These are phyloP conservation scores for Typhlichthys subterraneus DNA, from an alignment of 2,797 vertebrate genomes.

Conservation along the genomic window DNA sequence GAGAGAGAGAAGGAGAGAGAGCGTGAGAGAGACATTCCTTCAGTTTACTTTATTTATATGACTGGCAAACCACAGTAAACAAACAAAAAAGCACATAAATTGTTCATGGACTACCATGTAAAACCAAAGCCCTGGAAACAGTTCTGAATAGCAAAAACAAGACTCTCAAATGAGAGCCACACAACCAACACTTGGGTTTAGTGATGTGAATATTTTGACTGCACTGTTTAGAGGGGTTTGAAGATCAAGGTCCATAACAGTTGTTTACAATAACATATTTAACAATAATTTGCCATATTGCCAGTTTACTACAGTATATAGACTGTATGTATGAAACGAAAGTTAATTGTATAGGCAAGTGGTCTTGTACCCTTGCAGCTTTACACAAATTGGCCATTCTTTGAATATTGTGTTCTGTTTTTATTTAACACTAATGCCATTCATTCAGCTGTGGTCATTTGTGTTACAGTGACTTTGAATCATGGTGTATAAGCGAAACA, in stretches of 20 bases:
- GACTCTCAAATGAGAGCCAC: conserved; percentile 25
- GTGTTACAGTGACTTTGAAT: conserved; percentile 29
- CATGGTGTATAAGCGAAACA: conserved; percentile 50
- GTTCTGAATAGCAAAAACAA: conserved; percentile 32
- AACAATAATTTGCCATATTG: too few relatives aligned
- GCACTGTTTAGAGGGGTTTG: too few relatives aligned
- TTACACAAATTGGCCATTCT: conserved; percentile 10
- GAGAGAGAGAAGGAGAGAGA: conserved; percentile 1
- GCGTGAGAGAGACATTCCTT: conserved; percentile 40
- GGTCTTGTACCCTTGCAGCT: not conserved
- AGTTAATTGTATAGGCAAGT: too few relatives aligned
- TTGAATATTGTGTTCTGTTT: conserved; percentile 16
- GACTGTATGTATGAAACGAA: too few relatives aligned
- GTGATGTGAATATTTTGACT: too few relatives aligned
- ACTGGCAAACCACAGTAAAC: conserved; percentile 80
- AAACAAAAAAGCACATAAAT: conserved; percentile 79
- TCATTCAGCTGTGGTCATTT: not conserved
- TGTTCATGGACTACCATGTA: conserved; percentile 60
- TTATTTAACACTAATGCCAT: not conserved
- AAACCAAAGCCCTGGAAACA: conserved; percentile 55
- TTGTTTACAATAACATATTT: too few relatives aligned
- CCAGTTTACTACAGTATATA: too few relatives aligned
- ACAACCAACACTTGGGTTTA: not conserved
- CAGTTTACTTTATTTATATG: conserved; percentile 79
- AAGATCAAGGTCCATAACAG: too few relatives aligned